These are phyloP conservation scores for Galago senegalensis DNA, from an alignment of 2,797 vertebrate genomes.

Conservation along the genomic window DNA sequence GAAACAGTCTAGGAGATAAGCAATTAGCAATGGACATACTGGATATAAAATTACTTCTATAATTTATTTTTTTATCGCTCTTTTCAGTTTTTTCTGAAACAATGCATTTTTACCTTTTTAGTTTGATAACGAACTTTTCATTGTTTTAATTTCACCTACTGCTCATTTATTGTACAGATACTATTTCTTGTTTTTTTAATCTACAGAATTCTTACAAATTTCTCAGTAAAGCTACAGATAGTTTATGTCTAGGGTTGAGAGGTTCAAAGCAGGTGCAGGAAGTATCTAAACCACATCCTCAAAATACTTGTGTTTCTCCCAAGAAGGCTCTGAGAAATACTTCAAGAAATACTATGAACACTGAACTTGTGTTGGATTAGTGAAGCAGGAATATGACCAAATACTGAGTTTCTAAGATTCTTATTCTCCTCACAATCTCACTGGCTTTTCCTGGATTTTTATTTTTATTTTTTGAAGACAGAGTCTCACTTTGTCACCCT, in stretches of 20 bases:
- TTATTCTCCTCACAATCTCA: background rate
- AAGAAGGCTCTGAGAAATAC: background rate
- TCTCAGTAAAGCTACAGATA: background rate
- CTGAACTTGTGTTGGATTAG: background rate
- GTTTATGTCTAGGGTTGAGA: background rate
- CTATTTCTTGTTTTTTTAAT: background rate
- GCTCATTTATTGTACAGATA: background rate
- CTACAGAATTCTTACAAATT: slow-evolving; percentile 37
- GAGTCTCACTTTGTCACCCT: too few species aligned
- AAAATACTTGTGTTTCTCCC: background rate
- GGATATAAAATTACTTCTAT: slow-evolving; percentile 4
- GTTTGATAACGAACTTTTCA: background rate
- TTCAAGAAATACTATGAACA: background rate
- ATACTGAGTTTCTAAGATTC: background rate
- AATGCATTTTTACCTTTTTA: slow-evolving; percentile 6
- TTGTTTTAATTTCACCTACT: background rate
- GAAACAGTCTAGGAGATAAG: background rate
- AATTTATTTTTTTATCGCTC: background rate
- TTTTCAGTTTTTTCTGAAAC: background rate
- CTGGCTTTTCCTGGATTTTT: background rate
- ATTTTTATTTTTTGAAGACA: too few species aligned
- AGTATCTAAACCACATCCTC: background rate
- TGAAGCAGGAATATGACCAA: slow-evolving; percentile 13
- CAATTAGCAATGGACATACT: background rate
- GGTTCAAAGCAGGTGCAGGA: background rate